Evolutionary conservation across 1,140 invertebrate species (phyloP), one percentile per base, ranked within the genome.

Genomic region (Diabrotica undecimpunctata): DNA sequence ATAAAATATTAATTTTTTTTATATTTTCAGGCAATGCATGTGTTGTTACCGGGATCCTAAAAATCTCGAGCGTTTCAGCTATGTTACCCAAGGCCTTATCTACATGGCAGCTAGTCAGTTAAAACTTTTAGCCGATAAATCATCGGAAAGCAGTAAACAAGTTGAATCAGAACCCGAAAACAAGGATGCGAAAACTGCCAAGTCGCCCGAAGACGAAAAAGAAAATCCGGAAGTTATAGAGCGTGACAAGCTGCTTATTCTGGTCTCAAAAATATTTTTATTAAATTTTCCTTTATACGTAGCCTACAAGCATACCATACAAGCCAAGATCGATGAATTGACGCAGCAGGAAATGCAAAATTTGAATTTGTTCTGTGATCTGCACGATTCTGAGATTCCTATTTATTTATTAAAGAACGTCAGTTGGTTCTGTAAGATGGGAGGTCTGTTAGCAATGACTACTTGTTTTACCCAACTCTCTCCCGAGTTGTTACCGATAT

Each of bases 241-340:
- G 72, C 86, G 87, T 63, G 91, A 93, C 72, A 89, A 89, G 77
- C 78, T 93, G 8, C 83, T 94, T 69, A 86, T 90, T 71, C 86
- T 93, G 60, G 83, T 92, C 41, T 88, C 90, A 2, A 93, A 93
- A 80, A 85, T 93, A 62, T 93, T 93, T 79, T 80, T 92, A 64
- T 83, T 92, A 62, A 95, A 95, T 79, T 97, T 96, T 81, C 94
- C 94, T 14, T 82, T 95, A 9, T 97, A 97, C 79, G 86, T 95
- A 77, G 93, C 93, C 53, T 94, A 93, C 80, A 96, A 96, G 80
- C 93, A 96, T 77, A 87, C 86, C 54, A 82, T 88, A 66, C 85
- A 90, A 66, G 84, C 86, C 57, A 88, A 90, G 66, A 77, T 91
- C 50, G 90, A 92, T 79, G 91, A 93, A 74, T 79, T 93, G 6